A percentile compares a stretch with the other conserved stretches of the same genome.
These are phyloP conservation scores for Chlorodrepanis virens DNA, from an alignment of 2,113 vertebrate genomes.

Conservation along the genomic window DNA sequence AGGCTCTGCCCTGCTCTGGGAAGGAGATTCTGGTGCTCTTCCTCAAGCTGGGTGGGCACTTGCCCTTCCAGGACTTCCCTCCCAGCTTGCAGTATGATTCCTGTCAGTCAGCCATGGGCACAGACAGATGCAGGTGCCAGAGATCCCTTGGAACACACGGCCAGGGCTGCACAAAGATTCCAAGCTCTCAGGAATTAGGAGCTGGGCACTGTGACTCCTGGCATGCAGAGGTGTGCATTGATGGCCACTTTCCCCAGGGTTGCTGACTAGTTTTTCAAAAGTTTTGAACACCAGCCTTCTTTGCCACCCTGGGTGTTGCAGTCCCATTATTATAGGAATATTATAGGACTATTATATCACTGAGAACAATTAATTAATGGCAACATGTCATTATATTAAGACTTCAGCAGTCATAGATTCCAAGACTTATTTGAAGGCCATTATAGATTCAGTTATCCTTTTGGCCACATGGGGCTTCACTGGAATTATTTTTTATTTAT, in stretches of 20 bases:
- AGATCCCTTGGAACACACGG: neutral
- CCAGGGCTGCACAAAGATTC: neutral
- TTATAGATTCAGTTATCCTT: neutral
- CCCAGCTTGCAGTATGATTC: neutral
- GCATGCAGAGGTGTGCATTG: neutral
- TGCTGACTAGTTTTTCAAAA: neutral
- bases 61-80: neutral
- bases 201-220: neutral
- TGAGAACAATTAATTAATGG: neutral
- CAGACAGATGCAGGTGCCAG: neutral
- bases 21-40: neutral
- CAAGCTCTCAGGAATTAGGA: neutral
- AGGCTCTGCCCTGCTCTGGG: accelerated
- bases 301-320: neutral
- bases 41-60: neutral
- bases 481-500: neutral
- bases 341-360: neutral
- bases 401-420: neutral
- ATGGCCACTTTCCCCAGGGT: neutral
- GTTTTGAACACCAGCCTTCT: neutral
- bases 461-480: neutral
- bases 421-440: neutral
- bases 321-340: neutral
- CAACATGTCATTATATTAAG: neutral
- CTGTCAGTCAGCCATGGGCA: neutral